Base-by-base conservation (phyloP, 1,140 invertebrate species). In the Drosophila arawakana region DNA sequence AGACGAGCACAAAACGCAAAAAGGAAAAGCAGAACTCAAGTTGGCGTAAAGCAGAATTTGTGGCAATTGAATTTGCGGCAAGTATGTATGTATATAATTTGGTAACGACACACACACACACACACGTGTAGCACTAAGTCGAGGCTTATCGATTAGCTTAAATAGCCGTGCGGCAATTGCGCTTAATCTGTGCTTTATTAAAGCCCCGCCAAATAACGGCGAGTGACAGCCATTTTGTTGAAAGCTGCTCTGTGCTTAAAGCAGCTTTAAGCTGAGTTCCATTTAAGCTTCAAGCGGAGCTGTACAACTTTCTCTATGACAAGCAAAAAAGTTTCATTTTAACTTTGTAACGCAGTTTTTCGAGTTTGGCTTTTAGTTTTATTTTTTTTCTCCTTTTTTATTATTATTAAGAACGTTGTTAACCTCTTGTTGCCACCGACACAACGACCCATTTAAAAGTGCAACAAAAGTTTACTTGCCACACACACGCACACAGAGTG, bases 391-490 rank as follows among this genome's bases (percentile, higher is more conserved):
- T 21, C 18, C 1, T 21, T 21, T 72, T 70, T 79, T 85, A 77
- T 79, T 80, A 88, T 88, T 86, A 86, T 86, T 88, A 88, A 88
- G 83, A 88, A 77, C 80, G 69, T 69, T 75, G 81, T 86, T 88
- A 86, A 80, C 83, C 80, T 73, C 83, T 69, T 78, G 57, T 78
- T 70, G 69, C 68, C 62, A 41, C 15, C 7, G 39, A 69, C 72
- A 69, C 58, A 46, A 68, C 73, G 73, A 76, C 73, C 68, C 55
- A 69, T 60, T 65, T 58, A 41, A 39, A 60, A 61, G 72, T 68
- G 35, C 15, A 52, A 44, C 43, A 44, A 66, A 85, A 77, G 68
- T 79, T 88, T 79, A 43, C 62, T 55, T 62, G 49, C 44, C 55
- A 55, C n/a, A 46, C 37, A 39, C 37, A 39, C 37, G 10, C 54